Conservation (phyloP, 2,888 invertebrate genomes). For the Andricus curvator region DNA sequence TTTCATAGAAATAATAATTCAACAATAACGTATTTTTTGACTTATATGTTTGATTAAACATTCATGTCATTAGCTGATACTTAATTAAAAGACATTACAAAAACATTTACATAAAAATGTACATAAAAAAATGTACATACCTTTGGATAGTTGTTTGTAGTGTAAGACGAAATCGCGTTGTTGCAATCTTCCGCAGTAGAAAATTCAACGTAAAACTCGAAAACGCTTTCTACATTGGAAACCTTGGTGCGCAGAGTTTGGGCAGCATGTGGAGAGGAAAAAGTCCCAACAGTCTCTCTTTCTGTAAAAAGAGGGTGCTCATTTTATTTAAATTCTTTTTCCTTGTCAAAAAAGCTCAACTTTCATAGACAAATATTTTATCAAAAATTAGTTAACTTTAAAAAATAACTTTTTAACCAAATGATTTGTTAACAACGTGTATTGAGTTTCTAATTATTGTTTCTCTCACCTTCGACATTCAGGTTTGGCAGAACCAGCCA, state of each 20-base stretch:
- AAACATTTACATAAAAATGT: too few species aligned
- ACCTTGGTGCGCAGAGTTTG: constrained; percentile 79
- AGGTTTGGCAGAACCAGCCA: not conserved
- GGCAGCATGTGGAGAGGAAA: too few species aligned
- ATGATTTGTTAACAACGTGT: too few species aligned
- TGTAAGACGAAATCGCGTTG: too few species aligned
- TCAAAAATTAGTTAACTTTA: not conserved
- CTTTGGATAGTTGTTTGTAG: constrained; percentile 64
- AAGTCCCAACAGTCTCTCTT: constrained; percentile 61
- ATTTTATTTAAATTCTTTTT: not conserved
- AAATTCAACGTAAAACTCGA: too few species aligned
- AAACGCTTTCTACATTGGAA: too few species aligned
- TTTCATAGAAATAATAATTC: too few species aligned
- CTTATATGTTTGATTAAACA: not conserved
- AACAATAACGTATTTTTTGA: not conserved
- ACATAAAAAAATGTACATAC: constrained; percentile 59
- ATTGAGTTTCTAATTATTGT: too few species aligned
- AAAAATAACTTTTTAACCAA: too few species aligned
- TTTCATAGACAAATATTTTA: not conserved
- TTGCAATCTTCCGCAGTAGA: too few species aligned
- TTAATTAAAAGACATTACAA: too few species aligned
- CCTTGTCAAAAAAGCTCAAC: not conserved
- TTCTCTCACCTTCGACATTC: constrained; percentile 14
- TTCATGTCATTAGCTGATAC: not conserved
- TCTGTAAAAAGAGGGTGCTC: not conserved